Evolutionary conservation across 2,113 vertebrate species (phyloP), one percentile per base, ranked within the genome.

Genomic region (Clinocottus analis): DNA sequence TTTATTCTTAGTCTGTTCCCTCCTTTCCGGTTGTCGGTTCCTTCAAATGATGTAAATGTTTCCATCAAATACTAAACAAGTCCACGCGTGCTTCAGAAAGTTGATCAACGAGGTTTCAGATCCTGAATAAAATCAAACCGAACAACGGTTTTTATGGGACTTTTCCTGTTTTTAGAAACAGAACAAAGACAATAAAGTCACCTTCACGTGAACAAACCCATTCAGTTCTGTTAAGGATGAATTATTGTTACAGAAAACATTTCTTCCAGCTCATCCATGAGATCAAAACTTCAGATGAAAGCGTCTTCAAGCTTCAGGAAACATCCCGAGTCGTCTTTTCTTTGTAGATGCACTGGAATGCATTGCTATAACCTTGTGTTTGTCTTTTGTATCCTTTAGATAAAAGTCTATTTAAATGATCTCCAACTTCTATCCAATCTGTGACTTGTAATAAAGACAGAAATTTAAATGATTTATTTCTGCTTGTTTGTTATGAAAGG

Each of bases 371-470:
- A 79, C 73, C 83, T 77, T 84, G 85, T 92, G 81, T 91, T 84
- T 87, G 91, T 86, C 89, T 92, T 93, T 92, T 93, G 84, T 92
- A 93, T 82, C 83, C 87, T 93, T 93, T 93, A 92, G 88, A 94
- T 93, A 85, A 94, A 94, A 89, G 61, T 89, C 76, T 92, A 89
- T 92, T 93, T 92, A 90, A 87, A 91, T 90, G 76, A 93, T 85
- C 88, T 87, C 71, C 29, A 80, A 74, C 85, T 90, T 92, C 82
- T 88, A 87, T 91, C 74, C 67, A 83, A 89, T 90, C 79, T 90
- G 91, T 94, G 91, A 92, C 89, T 93, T 92, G 91, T 90, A 93
- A 93, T 93, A 93, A 93, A 94, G 86, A 72, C 82, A 66, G 74
- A 92, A 61, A 86, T 86, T 90, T 35, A 89, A 61, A 85, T 66